These are phyloP conservation scores for Caenorhabditis zanzibari DNA, from an alignment of 2,888 invertebrate species.

Conservation along the genomic window DNA sequence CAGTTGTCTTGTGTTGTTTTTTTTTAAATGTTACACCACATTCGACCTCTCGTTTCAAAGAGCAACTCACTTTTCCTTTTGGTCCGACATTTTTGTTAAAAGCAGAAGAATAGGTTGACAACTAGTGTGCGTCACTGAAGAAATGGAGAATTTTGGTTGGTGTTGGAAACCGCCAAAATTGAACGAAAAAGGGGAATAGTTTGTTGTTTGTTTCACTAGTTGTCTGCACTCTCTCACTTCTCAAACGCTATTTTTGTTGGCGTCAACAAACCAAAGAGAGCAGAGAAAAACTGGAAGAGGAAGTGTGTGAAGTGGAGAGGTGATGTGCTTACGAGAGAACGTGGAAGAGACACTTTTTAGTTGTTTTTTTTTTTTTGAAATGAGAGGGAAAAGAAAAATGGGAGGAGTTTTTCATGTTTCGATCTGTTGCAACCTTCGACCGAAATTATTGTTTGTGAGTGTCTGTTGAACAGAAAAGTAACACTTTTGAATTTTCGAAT, in stretches of 20 bases:
- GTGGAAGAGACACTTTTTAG: conserved; percentile 29
- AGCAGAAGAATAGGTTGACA: background rate
- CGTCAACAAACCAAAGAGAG: conserved; percentile 9
- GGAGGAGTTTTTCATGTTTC: conserved; percentile 1
- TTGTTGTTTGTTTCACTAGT: conserved; percentile 40
- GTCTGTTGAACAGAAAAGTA: background rate
- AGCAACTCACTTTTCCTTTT: conserved; percentile 44
- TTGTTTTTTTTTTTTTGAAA: conserved; percentile 14
- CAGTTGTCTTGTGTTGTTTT: conserved; percentile 25
- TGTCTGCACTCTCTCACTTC: conserved; percentile 27
- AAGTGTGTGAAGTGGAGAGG: conserved; percentile 16
- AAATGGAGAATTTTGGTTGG: background rate
- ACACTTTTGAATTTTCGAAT: background rate
- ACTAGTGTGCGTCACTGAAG: background rate
- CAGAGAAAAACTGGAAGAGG: conserved; percentile 13
- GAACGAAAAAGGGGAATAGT: conserved; percentile 7
- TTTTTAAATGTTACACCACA: conserved; percentile 3
- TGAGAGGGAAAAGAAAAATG: conserved; percentile 10
- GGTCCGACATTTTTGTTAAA: conserved; percentile 35
- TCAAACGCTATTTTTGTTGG: background rate
- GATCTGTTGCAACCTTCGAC: background rate
- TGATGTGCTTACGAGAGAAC: background rate
- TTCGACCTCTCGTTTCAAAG: conserved; percentile 3
- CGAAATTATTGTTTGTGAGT: background rate
- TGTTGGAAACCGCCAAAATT: conserved; percentile 30